Base-by-base conservation (phyloP, 53 echinoderm and acorn worm genomes). In the Apostichopus leukothele region DNA sequence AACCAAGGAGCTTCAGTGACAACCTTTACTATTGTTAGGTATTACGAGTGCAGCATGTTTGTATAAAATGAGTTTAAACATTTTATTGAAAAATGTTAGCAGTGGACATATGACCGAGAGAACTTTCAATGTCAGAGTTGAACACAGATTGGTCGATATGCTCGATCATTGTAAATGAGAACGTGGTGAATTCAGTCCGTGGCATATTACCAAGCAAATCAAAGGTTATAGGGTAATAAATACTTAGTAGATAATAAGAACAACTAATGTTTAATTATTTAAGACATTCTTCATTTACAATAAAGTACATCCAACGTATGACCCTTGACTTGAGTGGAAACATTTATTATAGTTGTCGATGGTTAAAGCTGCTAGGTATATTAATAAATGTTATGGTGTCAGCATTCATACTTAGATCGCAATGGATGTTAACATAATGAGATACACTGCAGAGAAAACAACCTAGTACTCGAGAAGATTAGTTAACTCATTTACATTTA, bases 351-450 rank as follows among this genome's bases (percentile, higher is more conserved):
- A 76, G 77, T 39, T 76, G 77, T 3, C 4, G 16, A 76, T 39
- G 52, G 25, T 13, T 52, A 27, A 76, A 76, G 6, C 1, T 52
- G 39, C 39, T 52, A 16, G 25, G 50, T 39, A 27, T 39, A 39
- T 76, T 4, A 76, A 16, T 12, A 76, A 76, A 76, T 16, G 2
- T 76, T 5, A 76, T 25, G 6, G 51, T 39, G 18, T 50, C 52
- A 76, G 52, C 52, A 52, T 76, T 76, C 52, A 21, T 76, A 5
- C 77, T 76, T 76, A 12, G 5, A 76, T 76, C 51, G 5, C 76
- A 76, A 16, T 76, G 77, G 39, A 76, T 76, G 26, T 76, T 76
- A 76, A 27, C 77, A 39, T 76, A 16, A 76, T 76, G 9, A 26
- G 5, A 14, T 39, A 14, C 11, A 51, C 76, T 16, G 4, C 4